Conservation (phyloP, 2,113 vertebrate species). For the Procavia capensis region DNA sequence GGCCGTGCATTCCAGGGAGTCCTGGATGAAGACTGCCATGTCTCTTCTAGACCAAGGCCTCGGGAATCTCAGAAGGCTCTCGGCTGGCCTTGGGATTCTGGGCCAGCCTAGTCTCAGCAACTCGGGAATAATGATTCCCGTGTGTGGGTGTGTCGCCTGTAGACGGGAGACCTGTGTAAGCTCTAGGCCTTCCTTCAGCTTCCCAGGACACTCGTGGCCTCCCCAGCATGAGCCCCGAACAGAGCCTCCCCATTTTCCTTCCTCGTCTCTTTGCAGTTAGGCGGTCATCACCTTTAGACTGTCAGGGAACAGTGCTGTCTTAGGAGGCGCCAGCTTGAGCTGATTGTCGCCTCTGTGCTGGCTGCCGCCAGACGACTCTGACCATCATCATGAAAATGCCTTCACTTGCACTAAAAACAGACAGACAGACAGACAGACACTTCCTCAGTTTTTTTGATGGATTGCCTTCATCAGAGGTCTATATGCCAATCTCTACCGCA, state of each 20-base stretch:
- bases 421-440: neutral
- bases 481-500: rapidly evolving
- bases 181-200: neutral
- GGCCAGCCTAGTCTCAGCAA: rapidly evolving
- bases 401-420: too few relatives aligned
- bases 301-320: too few relatives aligned
- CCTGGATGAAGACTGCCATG: rapidly evolving
- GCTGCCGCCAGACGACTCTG: neutral
- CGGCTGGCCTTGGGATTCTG: neutral
- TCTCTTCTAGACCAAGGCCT: neutral
- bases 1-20: neutral
- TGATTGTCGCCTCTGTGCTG: rapidly evolving
- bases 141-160: neutral
- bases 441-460: too few relatives aligned
- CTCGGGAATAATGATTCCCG: too few relatives aligned
- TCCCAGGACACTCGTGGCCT: neutral
- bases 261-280: rapidly evolving
- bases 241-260: rapidly evolving
- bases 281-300: rapidly evolving
- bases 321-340: rapidly evolving
- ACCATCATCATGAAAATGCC: rapidly evolving
- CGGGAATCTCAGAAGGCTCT: neutral
- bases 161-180: rapidly evolving
- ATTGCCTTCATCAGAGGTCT: neutral
- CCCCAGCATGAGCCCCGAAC: neutral